Evolutionary conservation across 2,888 invertebrate genomes (phyloP).

Genomic region (Caenorhabditis auriculariae): DNA sequence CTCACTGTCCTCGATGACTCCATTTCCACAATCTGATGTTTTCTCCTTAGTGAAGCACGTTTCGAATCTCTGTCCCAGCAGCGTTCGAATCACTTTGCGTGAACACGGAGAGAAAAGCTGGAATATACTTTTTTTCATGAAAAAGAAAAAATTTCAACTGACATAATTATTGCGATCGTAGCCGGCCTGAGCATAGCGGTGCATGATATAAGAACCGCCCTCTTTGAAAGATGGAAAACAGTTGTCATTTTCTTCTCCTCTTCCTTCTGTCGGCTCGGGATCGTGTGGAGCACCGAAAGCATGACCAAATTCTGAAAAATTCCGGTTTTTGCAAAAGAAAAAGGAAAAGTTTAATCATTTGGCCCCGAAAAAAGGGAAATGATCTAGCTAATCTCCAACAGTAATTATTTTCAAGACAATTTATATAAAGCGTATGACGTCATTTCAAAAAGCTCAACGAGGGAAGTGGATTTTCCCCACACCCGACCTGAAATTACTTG

Average conservation of each 20-base stretch:
- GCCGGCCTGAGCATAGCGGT: conserved; percentile 24
- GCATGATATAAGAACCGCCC: conserved; percentile 32
- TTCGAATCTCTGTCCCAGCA: conserved; percentile 13
- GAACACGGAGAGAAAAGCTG: conserved; percentile 41
- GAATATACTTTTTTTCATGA: neutral
- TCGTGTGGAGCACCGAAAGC: conserved; percentile 32
- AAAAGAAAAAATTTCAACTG: conserved; percentile 4
- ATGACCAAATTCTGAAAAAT: conserved; percentile 31
- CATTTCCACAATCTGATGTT: conserved; percentile 92
- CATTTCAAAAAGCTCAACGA: too few species aligned
- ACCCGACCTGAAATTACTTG: too few species aligned
- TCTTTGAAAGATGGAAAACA: conserved; percentile 18
- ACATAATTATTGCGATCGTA: conserved; percentile 33
- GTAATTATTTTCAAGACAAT: too few species aligned
- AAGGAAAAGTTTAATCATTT: neutral
- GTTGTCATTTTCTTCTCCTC: conserved; percentile 15
- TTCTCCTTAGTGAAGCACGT: conserved; percentile 67
- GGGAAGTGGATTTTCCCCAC: too few species aligned
- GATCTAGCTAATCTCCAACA: too few species aligned
- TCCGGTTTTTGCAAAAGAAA: neutral
- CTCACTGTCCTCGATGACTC: conserved; percentile 90
- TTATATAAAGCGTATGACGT: too few species aligned
- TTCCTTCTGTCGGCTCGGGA: conserved; percentile 10
- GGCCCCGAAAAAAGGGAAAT: too few species aligned
- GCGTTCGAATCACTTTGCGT: conserved; percentile 15